Evolutionary conservation across 53 echinoderm and acorn worm species (phyloP).

Genomic region (Actinopyga echinites): DNA sequence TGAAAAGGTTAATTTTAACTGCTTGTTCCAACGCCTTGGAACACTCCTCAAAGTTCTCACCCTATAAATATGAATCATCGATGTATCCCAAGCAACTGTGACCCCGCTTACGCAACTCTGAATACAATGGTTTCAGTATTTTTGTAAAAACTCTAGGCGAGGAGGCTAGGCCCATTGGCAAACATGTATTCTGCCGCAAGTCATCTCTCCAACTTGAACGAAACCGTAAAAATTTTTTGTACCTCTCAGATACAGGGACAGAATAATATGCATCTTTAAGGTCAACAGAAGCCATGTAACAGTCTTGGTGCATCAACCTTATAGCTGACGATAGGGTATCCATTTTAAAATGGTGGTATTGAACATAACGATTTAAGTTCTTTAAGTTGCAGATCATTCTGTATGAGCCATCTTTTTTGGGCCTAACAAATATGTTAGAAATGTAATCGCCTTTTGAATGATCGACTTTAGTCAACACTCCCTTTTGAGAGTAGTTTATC

Average conservation of each 20-base stretch:
- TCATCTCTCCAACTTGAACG: not conserved
- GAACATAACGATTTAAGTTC: not conserved
- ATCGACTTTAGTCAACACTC: not conserved
- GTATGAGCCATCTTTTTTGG: constrained; percentile 22
- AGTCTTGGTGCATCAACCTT: constrained; percentile 11
- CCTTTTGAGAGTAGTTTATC: not conserved
- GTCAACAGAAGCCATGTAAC: constrained; percentile 19
- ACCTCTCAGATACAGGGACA: not conserved
- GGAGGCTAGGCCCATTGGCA: constrained; percentile 24
- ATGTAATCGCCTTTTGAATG: constrained; percentile 21
- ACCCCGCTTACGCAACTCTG: not conserved
- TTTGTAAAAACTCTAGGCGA: constrained; percentile 55
- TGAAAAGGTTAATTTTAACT: no score
- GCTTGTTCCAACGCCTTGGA: no score
- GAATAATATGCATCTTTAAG: no score
- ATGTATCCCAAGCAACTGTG: not conserved
- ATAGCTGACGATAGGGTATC: constrained; percentile 42
- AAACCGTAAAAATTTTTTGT: not conserved
- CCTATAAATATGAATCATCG: not conserved
- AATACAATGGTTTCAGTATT: constrained; percentile 45
- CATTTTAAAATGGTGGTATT: constrained; percentile 40
- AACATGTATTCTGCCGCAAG: not conserved
- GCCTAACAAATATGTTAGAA: constrained; percentile 14
- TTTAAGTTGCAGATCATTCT: constrained; percentile 31
- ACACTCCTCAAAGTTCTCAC: not conserved